Percentiles rank a stretch among this genome's conserved stretches.
phyloP scores from a whole-genome alignment of 2,113 vertebrate species.

The Microtus pennsylvanicus region DNA sequence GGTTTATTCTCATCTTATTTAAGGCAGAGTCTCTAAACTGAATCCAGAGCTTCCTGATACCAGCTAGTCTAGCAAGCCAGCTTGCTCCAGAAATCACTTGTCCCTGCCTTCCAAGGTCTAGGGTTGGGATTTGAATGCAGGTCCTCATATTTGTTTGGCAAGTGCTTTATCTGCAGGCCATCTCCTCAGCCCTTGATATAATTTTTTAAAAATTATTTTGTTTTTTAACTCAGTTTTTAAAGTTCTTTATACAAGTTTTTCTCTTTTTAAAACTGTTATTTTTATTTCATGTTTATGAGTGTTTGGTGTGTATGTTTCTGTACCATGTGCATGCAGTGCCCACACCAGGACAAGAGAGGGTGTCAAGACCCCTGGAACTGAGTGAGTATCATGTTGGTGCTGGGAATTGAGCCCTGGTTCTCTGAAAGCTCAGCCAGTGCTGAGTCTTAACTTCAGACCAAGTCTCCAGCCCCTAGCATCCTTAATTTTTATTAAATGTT shows the following conservation, averaged over 20 bases:
- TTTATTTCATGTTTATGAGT: neutral
- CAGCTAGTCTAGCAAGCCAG: neutral
- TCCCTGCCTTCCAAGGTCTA: neutral
- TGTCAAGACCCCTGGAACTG: neutral
- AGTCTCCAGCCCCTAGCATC: neutral
- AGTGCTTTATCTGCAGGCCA: neutral
- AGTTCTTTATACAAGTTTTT: neutral
- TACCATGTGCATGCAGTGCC: neutral
- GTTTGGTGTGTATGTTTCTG: neutral
- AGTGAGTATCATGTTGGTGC: neutral
- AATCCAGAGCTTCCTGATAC: neutral
- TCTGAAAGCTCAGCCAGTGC: neutral
- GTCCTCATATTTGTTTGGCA: neutral
- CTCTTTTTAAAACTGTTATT: neutral
- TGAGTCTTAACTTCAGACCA: neutral
- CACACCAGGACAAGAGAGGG: neutral
- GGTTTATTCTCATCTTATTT: neutral
- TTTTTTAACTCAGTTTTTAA: constrained; percentile 34
- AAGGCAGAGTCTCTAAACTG: neutral
- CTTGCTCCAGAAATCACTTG: neutral
- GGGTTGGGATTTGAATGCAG: neutral
- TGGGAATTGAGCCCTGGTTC: neutral
- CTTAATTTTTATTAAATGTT: neutral
- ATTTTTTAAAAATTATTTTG: neutral
- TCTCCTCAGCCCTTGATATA: neutral